Evolutionary conservation across 1,140 invertebrate genomes (phyloP).

Genomic region (Drosophila busckii): DNA sequence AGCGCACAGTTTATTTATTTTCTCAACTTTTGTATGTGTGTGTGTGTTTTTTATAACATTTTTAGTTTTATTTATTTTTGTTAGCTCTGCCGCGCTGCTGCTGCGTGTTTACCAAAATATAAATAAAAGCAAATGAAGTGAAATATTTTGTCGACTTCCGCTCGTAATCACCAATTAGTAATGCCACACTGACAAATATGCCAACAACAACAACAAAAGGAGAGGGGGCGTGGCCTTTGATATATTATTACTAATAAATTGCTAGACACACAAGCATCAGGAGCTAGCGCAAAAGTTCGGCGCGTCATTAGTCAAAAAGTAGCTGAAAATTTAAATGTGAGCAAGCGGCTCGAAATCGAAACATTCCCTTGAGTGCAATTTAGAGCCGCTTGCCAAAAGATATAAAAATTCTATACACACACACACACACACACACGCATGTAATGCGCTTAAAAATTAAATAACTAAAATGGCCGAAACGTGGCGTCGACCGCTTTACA

Average conservation of each 20-base stretch:
- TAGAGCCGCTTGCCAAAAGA: constrained; percentile 1
- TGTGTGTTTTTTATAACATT: no score
- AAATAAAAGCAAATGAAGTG: constrained; percentile 70
- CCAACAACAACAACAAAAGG: constrained; percentile 41
- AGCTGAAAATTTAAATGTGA: constrained; percentile 58
- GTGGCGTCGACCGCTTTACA: constrained; percentile 4
- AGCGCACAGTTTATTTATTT: no score
- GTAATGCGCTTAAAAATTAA: constrained; percentile 27
- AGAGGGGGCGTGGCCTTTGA: constrained; percentile 33
- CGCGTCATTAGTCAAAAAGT: constrained; percentile 57
- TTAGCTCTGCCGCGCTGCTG: neutral
- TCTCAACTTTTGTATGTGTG: constrained; percentile 7
- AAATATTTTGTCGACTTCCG: constrained; percentile 77
- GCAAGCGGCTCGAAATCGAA: no score
- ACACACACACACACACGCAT: constrained; percentile 19
- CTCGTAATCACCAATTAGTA: constrained; percentile 78
- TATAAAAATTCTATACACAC: neutral
- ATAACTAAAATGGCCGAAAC: constrained; percentile 32
- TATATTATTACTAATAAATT: constrained; percentile 78
- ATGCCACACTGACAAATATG: constrained; percentile 75
- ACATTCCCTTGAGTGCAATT: no score
- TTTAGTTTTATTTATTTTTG: constrained; percentile 22
- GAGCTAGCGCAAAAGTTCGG: constrained; percentile 13
- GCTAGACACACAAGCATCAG: constrained; percentile 29
- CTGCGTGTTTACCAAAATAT: constrained; percentile 42